phyloP scores from a whole-genome alignment of 2,113 vertebrate genomes.

The Rhegmatorhina hoffmannsi region DNA sequence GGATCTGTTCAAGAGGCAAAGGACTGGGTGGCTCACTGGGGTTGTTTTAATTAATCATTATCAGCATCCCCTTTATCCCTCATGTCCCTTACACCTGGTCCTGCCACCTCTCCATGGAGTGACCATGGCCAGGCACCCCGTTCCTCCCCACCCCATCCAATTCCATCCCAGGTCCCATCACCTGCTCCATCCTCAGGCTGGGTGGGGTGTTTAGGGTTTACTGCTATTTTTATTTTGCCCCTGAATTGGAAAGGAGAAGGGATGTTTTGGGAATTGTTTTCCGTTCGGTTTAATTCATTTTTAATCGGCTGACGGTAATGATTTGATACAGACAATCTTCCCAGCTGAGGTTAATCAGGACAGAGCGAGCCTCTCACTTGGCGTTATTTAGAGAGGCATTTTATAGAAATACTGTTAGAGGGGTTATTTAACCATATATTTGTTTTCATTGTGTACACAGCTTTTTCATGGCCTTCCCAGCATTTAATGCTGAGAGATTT shows the following conservation, averaged over 20 bases:
- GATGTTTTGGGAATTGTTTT: constrained; percentile 49
- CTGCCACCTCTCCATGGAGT: background rate
- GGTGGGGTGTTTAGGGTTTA: background rate
- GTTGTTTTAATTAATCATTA: background rate
- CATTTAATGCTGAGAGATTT: constrained; percentile 49
- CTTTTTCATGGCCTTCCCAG: constrained; percentile 41
- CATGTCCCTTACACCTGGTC: background rate
- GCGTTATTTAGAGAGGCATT: constrained; percentile 74
- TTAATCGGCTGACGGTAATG: constrained; percentile 73
- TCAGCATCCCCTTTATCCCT: background rate
- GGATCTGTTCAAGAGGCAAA: accelerated
- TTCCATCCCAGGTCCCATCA: background rate
- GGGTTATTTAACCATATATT: constrained; percentile 77
- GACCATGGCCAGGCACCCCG: background rate
- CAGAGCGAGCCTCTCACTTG: constrained; percentile 61
- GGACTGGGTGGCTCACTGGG: background rate
- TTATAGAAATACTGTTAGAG: constrained; percentile 73
- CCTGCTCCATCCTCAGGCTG: background rate
- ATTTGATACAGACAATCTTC: constrained; percentile 77
- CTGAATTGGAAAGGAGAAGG: background rate
- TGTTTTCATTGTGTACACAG: constrained; percentile 72
- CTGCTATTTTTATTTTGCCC: background rate
- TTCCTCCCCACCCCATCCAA: background rate
- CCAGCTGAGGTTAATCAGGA: constrained; percentile 73
- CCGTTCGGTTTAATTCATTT: constrained; percentile 74